A percentile compares a stretch with the other conserved stretches of the same genome.
phyloP scores from a whole-genome alignment of 2,113 vertebrate species.

The Paratilapia polleni region DNA sequence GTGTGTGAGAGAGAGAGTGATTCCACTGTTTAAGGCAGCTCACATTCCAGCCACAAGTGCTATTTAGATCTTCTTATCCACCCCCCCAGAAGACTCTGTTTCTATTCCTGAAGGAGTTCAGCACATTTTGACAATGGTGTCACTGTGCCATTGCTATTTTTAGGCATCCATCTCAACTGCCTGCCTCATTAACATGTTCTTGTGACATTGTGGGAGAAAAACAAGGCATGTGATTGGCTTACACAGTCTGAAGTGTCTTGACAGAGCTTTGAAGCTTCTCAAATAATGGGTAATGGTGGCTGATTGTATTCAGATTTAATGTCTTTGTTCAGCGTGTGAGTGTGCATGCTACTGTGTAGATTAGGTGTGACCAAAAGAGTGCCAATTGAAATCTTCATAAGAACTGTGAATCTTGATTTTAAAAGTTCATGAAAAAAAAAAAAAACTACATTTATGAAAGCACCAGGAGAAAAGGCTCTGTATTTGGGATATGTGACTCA shows the following conservation, averaged over 20 bases:
- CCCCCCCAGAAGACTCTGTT: neutral
- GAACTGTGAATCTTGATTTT: neutral
- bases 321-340: neutral
- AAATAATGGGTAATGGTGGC: neutral
- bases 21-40: slow-evolving; percentile 14
- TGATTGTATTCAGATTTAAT: slow-evolving; percentile 36
- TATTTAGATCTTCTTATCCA: slow-evolving; percentile 37
- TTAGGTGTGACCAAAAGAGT: neutral
- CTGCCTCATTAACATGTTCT: slow-evolving; percentile 54
- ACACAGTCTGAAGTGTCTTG: slow-evolving; percentile 28
- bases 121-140: slow-evolving; percentile 25
- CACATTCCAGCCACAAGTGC: slow-evolving; percentile 18
- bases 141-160: slow-evolving; percentile 49
- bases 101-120: slow-evolving; percentile 19
- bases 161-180: slow-evolving; percentile 16
- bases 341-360: accelerated
- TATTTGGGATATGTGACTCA: neutral
- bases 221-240: slow-evolving; percentile 47
- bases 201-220: slow-evolving; percentile 35
- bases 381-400: neutral
- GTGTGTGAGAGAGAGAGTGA: neutral
- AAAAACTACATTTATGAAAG: neutral
- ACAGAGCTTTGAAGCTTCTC: slow-evolving; percentile 28
- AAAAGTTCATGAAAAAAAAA: neutral
- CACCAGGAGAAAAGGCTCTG: neutral